These are phyloP conservation scores for Dryobotodes eremita DNA, from an alignment of 2,888 invertebrate genomes.

Conservation along the genomic window DNA sequence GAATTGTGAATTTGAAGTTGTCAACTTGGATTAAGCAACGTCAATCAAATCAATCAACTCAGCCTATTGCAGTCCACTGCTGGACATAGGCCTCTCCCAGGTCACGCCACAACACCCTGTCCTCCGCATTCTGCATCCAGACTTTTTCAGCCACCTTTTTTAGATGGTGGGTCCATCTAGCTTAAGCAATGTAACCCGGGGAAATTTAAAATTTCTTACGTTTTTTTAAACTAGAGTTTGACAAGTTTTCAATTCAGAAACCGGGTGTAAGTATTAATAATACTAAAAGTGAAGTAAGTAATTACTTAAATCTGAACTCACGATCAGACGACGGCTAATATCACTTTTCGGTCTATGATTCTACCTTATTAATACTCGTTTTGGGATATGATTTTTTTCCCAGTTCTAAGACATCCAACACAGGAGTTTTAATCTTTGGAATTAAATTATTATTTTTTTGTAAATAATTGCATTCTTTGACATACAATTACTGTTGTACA, in stretches of 20 bases:
- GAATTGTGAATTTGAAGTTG: neutral
- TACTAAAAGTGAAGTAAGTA: neutral
- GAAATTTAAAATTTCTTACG: neutral
- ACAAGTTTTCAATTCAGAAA: neutral
- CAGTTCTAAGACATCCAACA: neutral
- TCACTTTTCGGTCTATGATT: neutral
- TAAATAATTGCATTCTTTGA: conserved; percentile 5
- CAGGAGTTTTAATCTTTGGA: neutral
- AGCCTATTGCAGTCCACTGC: neutral
- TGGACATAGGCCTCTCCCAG: neutral
- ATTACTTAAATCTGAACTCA: neutral
- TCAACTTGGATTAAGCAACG: neutral
- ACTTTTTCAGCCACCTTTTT: neutral
- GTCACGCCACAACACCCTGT: neutral
- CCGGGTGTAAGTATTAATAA: neutral
- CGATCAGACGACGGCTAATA: neutral
- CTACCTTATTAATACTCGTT: neutral
- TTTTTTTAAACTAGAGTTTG: neutral
- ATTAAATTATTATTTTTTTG: neutral
- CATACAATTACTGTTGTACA: conserved; percentile 8
- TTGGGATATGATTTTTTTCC: neutral
- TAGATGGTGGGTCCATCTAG: neutral
- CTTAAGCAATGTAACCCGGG: neutral
- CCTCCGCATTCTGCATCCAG: neutral
- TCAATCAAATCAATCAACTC: neutral